Evolutionary conservation across 2,797 vertebrate genomes (phyloP).

Genomic region (Tauraco hartlaubi): DNA sequence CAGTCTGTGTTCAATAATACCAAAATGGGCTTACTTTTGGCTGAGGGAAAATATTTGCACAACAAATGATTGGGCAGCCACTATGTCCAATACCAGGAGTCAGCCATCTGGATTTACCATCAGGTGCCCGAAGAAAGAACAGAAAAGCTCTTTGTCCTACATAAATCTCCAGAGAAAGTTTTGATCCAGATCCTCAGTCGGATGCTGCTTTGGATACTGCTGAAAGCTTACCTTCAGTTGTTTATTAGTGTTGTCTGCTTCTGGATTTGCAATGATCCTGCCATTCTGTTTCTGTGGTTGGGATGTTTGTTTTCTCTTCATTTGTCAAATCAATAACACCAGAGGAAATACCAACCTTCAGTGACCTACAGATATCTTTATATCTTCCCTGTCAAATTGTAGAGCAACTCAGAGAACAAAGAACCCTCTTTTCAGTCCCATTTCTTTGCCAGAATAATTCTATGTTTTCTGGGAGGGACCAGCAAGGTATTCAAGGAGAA

Average conservation of each 20-base stretch:
- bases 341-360: constrained; percentile 33
- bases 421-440: constrained; percentile 9
- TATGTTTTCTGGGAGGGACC: constrained; percentile 13
- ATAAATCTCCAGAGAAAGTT: constrained; percentile 14
- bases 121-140: not conserved
- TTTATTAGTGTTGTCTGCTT: not conserved
- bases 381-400: constrained; percentile 10
- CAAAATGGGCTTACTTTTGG: not conserved
- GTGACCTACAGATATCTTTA: constrained; percentile 29
- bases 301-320: constrained; percentile 34
- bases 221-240: not conserved
- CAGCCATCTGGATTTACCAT: constrained; percentile 47
- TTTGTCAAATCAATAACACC: constrained; percentile 17
- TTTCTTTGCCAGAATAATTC: constrained; percentile 47
- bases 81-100: not conserved
- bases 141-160: constrained; percentile 26
- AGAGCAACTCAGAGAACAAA: constrained; percentile 30
- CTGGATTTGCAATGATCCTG: constrained; percentile 34
- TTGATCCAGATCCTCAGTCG: not conserved
- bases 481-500: constrained; percentile 9
- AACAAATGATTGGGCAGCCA: constrained; percentile 3
- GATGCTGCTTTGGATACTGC: constrained; percentile 9
- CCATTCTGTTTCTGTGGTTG: not conserved
- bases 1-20: not conserved
- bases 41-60: constrained; percentile 23